Conservation (phyloP, 2,888 invertebrate genomes). For the Megastigmus dorsalis region DNA sequence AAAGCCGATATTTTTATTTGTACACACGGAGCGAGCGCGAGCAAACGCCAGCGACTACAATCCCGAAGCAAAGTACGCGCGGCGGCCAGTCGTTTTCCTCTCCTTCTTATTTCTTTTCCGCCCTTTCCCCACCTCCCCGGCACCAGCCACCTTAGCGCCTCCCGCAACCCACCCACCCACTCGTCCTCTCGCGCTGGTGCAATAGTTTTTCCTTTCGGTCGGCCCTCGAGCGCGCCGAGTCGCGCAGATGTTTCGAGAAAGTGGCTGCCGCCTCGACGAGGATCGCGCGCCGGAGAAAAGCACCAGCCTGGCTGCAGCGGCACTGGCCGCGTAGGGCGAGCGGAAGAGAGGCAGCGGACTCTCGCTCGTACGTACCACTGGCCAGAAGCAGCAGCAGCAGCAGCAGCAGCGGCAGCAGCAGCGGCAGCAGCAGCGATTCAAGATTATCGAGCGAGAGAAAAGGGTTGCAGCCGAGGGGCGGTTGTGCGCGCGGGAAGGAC, state of each 20-base stretch:
- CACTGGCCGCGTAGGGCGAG: too few species aligned
- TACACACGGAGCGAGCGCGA: too few species aligned
- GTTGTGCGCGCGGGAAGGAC: neutral
- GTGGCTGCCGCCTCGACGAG: neutral
- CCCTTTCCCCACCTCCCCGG: neutral
- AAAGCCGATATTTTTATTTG: too few species aligned
- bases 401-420: neutral
- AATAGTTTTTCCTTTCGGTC: too few species aligned
- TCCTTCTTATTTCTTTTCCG: neutral
- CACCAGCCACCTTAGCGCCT: too few species aligned
- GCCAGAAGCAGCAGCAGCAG: neutral
- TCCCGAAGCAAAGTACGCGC: too few species aligned
- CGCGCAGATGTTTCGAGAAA: constrained; percentile 10
- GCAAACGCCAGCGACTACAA: too few species aligned
- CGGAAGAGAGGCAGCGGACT: neutral
- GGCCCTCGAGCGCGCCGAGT: too few species aligned
- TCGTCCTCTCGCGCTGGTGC: neutral
- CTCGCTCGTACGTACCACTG: too few species aligned
- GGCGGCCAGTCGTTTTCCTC: too few species aligned
- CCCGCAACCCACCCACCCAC: neutral
- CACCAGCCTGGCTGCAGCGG: too few species aligned
- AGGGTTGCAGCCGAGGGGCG: neutral
- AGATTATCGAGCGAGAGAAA: constrained; percentile 32
- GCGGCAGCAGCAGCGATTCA: neutral
- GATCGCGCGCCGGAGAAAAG: neutral